Conservation (phyloP, 2,888 invertebrate genomes). For the Anodontia alba region DNA sequence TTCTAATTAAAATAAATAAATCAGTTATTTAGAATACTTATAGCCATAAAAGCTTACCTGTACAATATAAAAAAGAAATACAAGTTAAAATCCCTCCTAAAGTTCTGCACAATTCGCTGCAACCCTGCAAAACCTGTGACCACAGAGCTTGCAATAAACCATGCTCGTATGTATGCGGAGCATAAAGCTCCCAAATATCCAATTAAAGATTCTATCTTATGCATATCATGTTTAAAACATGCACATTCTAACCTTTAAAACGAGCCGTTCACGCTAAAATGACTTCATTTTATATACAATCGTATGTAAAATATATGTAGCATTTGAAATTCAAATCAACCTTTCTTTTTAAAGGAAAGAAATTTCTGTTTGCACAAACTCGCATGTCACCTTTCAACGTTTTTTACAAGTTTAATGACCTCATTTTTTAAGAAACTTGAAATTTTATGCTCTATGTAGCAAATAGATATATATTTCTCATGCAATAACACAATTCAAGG, state of each 20-base stretch:
- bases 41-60: no score
- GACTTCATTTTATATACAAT: slow-evolving; percentile 14
- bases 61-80: no score
- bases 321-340: slow-evolving; percentile 4
- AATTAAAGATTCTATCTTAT: neutral
- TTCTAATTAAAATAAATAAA: no score
- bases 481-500: neutral
- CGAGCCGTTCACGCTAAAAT: neutral
- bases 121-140: no score
- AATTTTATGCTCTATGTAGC: neutral
- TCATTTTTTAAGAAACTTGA: neutral
- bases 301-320: slow-evolving; percentile 2
- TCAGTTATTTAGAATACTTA: no score
- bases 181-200: neutral
- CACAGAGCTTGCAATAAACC: no score
- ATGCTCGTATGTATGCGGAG: no score
- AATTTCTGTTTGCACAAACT: slow-evolving; percentile 1
- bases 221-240: slow-evolving; percentile 1
- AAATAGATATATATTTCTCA: neutral
- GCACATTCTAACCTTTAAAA: neutral
- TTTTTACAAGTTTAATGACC: neutral
- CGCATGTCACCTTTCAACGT: neutral
- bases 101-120: no score
- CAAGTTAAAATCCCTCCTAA: no score
- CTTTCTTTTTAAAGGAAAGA: neutral